Evolutionary conservation across 2,888 invertebrate species (phyloP), one percentile per base, ranked within the genome.

Genomic region (Clitarchus hookeri): DNA sequence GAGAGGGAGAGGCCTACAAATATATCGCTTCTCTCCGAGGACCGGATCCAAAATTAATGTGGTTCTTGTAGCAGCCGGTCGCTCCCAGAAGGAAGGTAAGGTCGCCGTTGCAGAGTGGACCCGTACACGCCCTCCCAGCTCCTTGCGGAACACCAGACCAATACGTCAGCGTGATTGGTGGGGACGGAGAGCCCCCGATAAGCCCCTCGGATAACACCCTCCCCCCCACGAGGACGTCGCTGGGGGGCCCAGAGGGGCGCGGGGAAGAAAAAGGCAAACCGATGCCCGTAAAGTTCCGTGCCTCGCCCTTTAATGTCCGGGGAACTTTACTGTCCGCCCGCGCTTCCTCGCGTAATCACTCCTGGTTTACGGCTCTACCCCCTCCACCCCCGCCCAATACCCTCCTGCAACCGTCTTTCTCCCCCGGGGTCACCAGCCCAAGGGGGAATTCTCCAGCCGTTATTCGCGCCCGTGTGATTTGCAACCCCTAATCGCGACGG

Each of bases 251-350:
- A 16, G 53, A 19, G 19, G 65, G 16, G 65, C 8, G 65, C 65
- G n/a, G 65, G 65, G 16, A n/a, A 23, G n/a, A 65, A 65, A 65
- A 65, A 65, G 65, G 65, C 65, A 65, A 65, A 65, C 65, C 65
- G 65, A 65, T 65, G 65, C 65, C 65, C 65, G 23, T 65, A 65
- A 65, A 65, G 65, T 65, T 65, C 65, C 65, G 65, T n/a, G 65
- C 65, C n/a, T 65, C 65, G 65, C 65, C 8, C n/a, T 65, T 65
- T 65, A 65, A 65, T 65, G 65, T 19, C 65, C 65, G 13, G 65
- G 65, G 65, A 65, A 65, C 65, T 65, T 65, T 65, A 65, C 65
- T 65, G 65, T 65, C 65, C 65, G 65, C 65, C 65, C n/a, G 65
- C 23, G 65, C 65, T 65, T 65, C 65, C 19, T 65, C 65, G 65